Percentiles rank a stretch among this genome's conserved stretches.
Conservation (phyloP, 2,888 invertebrate species). For the Coleophora flavipennella region DNA sequence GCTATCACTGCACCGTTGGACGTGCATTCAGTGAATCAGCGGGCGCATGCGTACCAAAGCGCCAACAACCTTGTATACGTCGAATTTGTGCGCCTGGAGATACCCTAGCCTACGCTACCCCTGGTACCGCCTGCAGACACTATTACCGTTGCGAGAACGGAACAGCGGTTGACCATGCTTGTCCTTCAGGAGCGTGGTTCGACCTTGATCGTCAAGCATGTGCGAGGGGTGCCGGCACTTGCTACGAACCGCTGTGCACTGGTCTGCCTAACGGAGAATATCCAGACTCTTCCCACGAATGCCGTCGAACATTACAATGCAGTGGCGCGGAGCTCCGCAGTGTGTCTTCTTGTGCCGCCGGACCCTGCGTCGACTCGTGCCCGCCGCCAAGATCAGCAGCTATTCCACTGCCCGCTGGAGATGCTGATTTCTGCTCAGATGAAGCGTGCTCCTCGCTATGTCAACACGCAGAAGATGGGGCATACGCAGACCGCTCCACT, state of each 20-base stretch:
- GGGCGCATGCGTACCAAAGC: conserved; percentile 50
- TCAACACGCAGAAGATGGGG: conserved; percentile 64
- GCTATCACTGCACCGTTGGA: conserved; percentile 49
- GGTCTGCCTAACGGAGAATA: conserved; percentile 71
- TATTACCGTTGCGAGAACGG: conserved; percentile 73
- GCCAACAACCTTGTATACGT: conserved; percentile 47
- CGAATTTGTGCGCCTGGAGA: conserved; percentile 49
- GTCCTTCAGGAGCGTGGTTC: conserved; percentile 70
- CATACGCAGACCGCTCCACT: conserved; percentile 68
- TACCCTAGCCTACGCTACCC: conserved; percentile 62
- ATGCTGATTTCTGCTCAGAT: conserved; percentile 64
- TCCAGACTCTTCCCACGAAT: conserved; percentile 72
- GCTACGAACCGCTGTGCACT: conserved; percentile 74
- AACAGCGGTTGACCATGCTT: conserved; percentile 56
- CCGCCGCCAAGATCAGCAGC: conserved; percentile 54
- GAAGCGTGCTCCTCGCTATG: conserved; percentile 65
- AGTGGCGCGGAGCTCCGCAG: conserved; percentile 54
- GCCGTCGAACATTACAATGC: conserved; percentile 65
- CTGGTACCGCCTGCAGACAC: conserved; percentile 69
- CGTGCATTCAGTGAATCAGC: conserved; percentile 56
- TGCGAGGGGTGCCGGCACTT: conserved; percentile 66
- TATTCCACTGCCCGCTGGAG: conserved; percentile 61
- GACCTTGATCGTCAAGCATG: conserved; percentile 68
- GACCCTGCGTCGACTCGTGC: conserved; percentile 36
- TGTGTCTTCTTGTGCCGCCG: conserved; percentile 43